These are phyloP conservation scores for Barypeithes pellucidus DNA, from an alignment of 2,888 invertebrate genomes.

Conservation along the genomic window DNA sequence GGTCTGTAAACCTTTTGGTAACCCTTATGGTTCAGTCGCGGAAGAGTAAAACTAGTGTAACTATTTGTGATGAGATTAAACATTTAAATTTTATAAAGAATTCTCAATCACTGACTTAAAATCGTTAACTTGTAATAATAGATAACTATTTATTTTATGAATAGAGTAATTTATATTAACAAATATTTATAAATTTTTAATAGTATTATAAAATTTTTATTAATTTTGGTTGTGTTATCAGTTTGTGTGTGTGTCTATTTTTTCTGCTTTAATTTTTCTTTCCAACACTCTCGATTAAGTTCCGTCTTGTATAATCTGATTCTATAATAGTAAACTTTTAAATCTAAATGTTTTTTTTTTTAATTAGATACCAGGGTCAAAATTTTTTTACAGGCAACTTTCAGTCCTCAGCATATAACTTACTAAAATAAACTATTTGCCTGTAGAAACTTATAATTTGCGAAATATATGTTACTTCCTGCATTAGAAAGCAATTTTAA, in stretches of 20 bases:
- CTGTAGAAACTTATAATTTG: no score
- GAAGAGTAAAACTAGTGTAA: background rate
- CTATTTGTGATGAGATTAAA: constrained; percentile 50
- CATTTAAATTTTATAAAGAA: constrained; percentile 49
- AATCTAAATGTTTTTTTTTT: constrained; percentile 37
- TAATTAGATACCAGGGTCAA: no score
- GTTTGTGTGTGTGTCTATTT: constrained; percentile 50
- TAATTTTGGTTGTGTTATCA: constrained; percentile 48
- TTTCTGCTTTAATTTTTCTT: constrained; percentile 52
- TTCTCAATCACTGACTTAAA: constrained; percentile 50
- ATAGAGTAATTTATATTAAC: constrained; percentile 62
- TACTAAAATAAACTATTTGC: no score
- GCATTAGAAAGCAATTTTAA: no score
- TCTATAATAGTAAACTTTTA: constrained; percentile 56
- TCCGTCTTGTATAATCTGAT: constrained; percentile 54
- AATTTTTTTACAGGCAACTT: no score
- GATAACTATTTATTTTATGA: constrained; percentile 64
- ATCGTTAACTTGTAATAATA: constrained; percentile 58
- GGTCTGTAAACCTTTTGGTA: no score
- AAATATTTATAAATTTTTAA: constrained; percentile 55
- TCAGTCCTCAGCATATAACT: no score
- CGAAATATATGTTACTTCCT: no score
- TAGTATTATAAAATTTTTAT: constrained; percentile 48
- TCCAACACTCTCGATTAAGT: constrained; percentile 34
- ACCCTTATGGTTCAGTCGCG: no score